These are phyloP conservation scores for Neoascia interrupta DNA, from an alignment of 2,888 invertebrate species.

Conservation along the genomic window DNA sequence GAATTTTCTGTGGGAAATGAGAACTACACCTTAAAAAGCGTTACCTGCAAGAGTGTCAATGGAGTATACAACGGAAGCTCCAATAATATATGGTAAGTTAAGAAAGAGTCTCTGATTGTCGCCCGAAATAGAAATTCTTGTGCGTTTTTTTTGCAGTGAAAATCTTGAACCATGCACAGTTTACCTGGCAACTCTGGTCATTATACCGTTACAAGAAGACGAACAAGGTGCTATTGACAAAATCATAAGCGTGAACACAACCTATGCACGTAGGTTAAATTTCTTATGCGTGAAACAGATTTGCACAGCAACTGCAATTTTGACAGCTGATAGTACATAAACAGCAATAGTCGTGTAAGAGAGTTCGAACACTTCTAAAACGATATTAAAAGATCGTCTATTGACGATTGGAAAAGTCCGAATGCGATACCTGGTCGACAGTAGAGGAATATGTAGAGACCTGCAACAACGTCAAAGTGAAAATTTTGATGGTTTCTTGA, in stretches of 20 bases:
- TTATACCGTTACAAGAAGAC: conserved; percentile 56
- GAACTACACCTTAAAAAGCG: conserved; percentile 63
- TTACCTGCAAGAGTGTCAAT: conserved; percentile 71
- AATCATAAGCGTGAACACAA: conserved; percentile 70
- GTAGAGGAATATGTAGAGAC: too few species aligned
- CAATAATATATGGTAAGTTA: conserved; percentile 72
- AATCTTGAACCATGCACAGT: conserved; percentile 75
- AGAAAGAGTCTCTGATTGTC: background rate
- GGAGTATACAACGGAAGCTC: conserved; percentile 64
- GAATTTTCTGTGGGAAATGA: conserved; percentile 66
- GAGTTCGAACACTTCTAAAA: too few species aligned
- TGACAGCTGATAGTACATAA: background rate
- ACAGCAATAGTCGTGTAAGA: too few species aligned
- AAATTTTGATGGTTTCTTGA: too few species aligned
- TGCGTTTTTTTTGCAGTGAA: conserved; percentile 70
- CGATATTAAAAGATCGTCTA: too few species aligned
- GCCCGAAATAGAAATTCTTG: background rate
- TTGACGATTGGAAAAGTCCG: too few species aligned
- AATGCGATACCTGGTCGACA: too few species aligned
- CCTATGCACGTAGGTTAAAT: conserved; percentile 74
- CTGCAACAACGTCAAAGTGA: too few species aligned
- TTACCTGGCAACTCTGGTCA: conserved; percentile 71
- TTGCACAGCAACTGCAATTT: too few species aligned
- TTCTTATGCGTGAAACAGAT: too few species aligned
- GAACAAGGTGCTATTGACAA: conserved; percentile 54